Conservation (phyloP, 2,113 vertebrate species). For the Neolamprologus caudopunctatus region DNA sequence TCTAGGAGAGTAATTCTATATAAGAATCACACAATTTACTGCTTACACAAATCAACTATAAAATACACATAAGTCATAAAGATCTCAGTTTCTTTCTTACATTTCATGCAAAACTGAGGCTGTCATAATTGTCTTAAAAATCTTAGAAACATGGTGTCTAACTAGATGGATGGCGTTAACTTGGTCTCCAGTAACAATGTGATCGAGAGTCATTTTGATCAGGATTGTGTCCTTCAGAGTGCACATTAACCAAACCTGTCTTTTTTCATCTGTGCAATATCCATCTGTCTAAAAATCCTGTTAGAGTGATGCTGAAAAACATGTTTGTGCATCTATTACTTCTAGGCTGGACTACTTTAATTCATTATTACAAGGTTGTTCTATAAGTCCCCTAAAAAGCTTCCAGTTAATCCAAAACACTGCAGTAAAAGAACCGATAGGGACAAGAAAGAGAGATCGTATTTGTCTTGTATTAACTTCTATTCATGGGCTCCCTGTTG, state of each 20-base stretch:
- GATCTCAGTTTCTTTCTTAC: not conserved
- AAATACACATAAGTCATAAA: not conserved
- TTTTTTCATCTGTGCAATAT: not conserved
- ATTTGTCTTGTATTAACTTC: not conserved
- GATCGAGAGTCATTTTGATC: rapidly evolving
- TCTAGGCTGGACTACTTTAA: not conserved
- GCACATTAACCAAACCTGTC: not conserved
- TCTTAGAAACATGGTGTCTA: not conserved
- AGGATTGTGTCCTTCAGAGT: not conserved
- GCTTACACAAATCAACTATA: not conserved
- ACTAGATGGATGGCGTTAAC: not conserved
- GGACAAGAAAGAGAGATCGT: not conserved
- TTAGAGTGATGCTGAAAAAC: not conserved
- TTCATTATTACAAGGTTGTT: not conserved
- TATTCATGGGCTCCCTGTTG: not conserved
- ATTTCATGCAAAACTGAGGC: not conserved
- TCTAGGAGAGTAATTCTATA: not conserved
- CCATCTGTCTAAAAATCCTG: not conserved
- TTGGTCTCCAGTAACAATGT: not conserved
- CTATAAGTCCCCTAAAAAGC: not conserved
- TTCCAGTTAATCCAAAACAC: not conserved
- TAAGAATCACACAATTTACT: not conserved
- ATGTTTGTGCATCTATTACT: not conserved
- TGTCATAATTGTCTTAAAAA: not conserved
- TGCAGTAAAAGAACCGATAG: not conserved